These are phyloP conservation scores for Notodonta dromedarius DNA, from an alignment of 2,888 invertebrate genomes.

Conservation along the genomic window DNA sequence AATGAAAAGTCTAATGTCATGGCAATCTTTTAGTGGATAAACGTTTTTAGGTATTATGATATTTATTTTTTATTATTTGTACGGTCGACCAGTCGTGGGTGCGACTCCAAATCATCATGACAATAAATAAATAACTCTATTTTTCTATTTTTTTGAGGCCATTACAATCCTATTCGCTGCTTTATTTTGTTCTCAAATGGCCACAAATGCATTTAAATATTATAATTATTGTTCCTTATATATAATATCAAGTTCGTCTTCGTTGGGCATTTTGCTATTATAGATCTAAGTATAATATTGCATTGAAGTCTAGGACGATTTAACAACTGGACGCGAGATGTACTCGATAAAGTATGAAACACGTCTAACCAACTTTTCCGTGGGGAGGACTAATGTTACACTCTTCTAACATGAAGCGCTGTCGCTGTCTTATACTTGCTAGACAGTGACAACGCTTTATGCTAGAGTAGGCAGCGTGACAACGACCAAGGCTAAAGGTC, in stretches of 20 bases:
- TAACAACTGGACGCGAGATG: no score
- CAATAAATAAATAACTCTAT: conserved; percentile 77
- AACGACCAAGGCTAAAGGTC: no score
- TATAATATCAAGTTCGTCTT: conserved; percentile 49
- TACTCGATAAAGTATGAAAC: no score
- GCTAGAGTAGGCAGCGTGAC: no score
- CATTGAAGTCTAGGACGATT: conserved; percentile 35
- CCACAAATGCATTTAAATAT: conserved; percentile 63
- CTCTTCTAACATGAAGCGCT: no score
- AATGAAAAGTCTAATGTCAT: conserved; percentile 31
- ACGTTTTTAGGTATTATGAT: conserved; percentile 37
- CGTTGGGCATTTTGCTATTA: conserved; percentile 57
- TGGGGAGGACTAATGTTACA: no score
- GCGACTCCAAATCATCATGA: conserved; percentile 69
- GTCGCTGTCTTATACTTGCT: no score
- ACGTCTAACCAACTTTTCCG: no score
- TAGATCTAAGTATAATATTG: conserved; percentile 62
- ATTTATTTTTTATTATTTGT: conserved; percentile 41
- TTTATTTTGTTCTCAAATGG: conserved; percentile 41
- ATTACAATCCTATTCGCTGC: conserved; percentile 25
- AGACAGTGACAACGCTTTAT: no score
- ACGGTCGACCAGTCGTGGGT: conserved; percentile 36
- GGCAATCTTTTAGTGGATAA: conserved; percentile 37
- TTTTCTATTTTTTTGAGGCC: conserved; percentile 51
- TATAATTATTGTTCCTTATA: conserved; percentile 62